Conservation (phyloP, 2,888 invertebrate genomes). For the Aporophyla nigra region DNA sequence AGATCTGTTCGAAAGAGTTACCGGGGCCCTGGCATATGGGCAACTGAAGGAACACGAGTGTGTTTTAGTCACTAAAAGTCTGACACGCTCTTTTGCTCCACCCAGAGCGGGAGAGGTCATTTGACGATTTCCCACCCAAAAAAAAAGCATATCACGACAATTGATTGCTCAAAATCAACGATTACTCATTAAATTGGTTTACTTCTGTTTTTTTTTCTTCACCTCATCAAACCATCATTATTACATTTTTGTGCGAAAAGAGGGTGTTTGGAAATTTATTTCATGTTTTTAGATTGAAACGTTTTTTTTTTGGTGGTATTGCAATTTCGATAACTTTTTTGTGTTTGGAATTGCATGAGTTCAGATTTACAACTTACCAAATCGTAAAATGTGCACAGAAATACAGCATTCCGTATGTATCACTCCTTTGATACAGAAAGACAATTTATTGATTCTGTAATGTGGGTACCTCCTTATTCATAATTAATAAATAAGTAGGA, state of each 20-base stretch:
- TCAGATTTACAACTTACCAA: background rate
- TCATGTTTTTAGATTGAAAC: background rate
- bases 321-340: too few species aligned
- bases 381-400: background rate
- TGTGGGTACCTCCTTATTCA: too few species aligned
- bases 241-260: background rate
- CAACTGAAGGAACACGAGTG: too few species aligned
- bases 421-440: background rate
- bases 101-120: too few species aligned
- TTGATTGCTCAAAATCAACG: background rate
- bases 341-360: background rate
- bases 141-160: background rate
- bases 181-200: background rate
- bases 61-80: too few species aligned
- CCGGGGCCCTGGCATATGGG: too few species aligned
- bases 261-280: background rate
- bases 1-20: too few species aligned
- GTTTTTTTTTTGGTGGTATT: conserved; percentile 1
- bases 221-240: background rate
- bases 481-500: too few species aligned
- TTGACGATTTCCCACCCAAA: too few species aligned
- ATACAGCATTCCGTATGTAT: background rate
- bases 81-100: too few species aligned
- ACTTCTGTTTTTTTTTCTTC: background rate
- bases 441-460: too few species aligned